Conservation (phyloP, 2,797 vertebrate species). For the Channallabes apus region DNA sequence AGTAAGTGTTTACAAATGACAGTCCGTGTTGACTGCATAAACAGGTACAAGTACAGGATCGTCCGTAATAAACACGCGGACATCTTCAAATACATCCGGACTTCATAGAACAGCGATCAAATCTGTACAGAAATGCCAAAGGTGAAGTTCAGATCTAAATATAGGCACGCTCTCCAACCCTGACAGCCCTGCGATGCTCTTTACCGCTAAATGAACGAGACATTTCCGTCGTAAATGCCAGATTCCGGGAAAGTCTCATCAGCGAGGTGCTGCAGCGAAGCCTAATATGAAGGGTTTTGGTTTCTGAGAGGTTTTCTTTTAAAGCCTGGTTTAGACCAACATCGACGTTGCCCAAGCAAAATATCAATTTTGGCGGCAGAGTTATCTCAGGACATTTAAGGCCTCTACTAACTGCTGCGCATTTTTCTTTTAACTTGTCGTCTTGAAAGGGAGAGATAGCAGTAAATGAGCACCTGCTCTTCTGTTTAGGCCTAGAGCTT, state of each 20-base stretch:
- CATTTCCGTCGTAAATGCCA: slow-evolving; percentile 58
- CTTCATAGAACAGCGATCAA: slow-evolving; percentile 28
- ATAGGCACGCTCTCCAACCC: slow-evolving; percentile 14
- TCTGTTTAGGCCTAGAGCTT: neutral
- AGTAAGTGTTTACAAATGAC: neutral
- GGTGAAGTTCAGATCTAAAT: slow-evolving; percentile 49
- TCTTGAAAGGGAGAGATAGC: slow-evolving; percentile 13
- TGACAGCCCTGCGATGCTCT: slow-evolving; percentile 38
- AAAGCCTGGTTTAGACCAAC: slow-evolving; percentile 13
- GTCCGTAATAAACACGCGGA: neutral
- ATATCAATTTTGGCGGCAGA: neutral
- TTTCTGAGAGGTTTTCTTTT: neutral
- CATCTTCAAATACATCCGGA: neutral
- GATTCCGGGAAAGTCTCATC: slow-evolving; percentile 23
- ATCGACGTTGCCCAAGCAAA: slow-evolving; percentile 20
- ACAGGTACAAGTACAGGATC: neutral
- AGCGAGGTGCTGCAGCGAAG: neutral
- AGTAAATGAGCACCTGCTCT: neutral
- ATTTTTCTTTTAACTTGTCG: neutral
- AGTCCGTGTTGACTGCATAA: neutral
- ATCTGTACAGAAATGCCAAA: slow-evolving; percentile 41
- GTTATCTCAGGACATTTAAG: neutral
- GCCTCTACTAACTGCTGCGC: neutral
- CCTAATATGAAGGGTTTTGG: slow-evolving; percentile 1
- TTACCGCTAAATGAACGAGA: slow-evolving; percentile 48